Evolutionary conservation across 2,113 vertebrate species (phyloP).

Genomic region (Mormyrus lacerda): DNA sequence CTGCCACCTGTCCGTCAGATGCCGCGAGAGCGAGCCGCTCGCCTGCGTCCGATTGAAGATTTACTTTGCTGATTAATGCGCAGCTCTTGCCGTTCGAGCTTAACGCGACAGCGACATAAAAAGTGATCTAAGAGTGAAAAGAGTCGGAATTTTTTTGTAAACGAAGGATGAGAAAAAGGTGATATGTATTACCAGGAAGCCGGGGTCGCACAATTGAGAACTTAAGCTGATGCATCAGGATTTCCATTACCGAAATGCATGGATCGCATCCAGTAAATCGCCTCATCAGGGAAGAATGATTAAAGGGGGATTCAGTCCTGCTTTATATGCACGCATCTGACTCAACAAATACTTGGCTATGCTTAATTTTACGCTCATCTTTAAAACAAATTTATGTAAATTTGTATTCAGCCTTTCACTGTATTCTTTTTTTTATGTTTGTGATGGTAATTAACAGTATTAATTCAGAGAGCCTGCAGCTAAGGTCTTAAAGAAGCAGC

Average conservation of each 20-base stretch:
- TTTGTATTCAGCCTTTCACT: neutral
- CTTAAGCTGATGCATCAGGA: slow-evolving; percentile 30
- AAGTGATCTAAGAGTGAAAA: slow-evolving; percentile 31
- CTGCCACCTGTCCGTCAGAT: neutral
- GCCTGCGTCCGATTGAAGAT: slow-evolving; percentile 11
- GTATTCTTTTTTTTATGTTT: neutral
- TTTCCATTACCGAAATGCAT: slow-evolving; percentile 27
- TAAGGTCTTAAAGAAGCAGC: neutral
- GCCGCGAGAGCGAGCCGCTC: neutral
- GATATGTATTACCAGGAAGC: neutral
- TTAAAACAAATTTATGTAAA: neutral
- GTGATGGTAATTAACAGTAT: neutral
- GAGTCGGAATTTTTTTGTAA: neutral
- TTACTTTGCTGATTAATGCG: slow-evolving; percentile 31
- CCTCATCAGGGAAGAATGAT: slow-evolving; percentile 12
- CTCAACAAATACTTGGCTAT: neutral
- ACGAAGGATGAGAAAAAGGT: slow-evolving; percentile 21
- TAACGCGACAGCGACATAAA: slow-evolving; percentile 32
- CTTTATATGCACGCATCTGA: neutral
- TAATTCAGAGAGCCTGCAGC: neutral
- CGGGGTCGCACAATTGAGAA: slow-evolving; percentile 1
- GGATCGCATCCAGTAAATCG: slow-evolving; percentile 39
- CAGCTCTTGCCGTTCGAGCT: neutral
- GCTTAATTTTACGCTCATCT: neutral
- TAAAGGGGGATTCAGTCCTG: neutral